Evolutionary conservation across 2,113 vertebrate species (phyloP).

Genomic region (Azemiops feae): DNA sequence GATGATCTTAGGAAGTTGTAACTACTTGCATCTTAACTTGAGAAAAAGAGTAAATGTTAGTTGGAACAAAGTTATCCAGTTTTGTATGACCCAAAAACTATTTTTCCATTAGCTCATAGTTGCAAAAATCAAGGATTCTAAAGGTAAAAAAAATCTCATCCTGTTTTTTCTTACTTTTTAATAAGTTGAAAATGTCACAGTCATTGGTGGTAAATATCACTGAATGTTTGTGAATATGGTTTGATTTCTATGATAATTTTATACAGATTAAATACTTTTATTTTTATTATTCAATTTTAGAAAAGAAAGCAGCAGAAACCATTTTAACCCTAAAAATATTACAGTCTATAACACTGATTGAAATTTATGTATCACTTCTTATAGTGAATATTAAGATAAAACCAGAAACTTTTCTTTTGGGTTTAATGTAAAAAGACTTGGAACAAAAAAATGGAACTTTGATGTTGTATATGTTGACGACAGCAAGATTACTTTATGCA

Average conservation of each 20-base stretch:
- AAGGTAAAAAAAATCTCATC: constrained; percentile 25
- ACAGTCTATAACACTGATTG: not conserved
- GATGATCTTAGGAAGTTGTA: not conserved
- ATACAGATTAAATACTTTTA: not conserved
- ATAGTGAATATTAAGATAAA: too few relatives aligned
- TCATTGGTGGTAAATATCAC: constrained; percentile 57
- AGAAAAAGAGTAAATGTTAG: not conserved
- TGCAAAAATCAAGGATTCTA: constrained; percentile 39
- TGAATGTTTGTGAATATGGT: constrained; percentile 36
- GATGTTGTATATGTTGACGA: too few relatives aligned
- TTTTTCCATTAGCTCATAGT: constrained; percentile 7
- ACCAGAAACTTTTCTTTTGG: too few relatives aligned
- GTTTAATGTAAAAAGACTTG: too few relatives aligned
- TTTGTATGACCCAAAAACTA: not conserved
- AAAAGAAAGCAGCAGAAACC: not conserved
- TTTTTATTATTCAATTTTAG: not conserved
- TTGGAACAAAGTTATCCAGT: not conserved
- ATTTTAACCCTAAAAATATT: not conserved
- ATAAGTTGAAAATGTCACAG: constrained; percentile 58
- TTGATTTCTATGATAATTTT: constrained; percentile 45
- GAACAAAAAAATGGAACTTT: too few relatives aligned
- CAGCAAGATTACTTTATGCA: too few relatives aligned
- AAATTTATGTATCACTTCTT: not conserved
- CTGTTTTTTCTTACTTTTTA: constrained; percentile 53
- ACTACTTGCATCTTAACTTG: not conserved